A percentile compares a stretch with the other conserved stretches of the same genome.
phyloP scores from a whole-genome alignment of 2,888 invertebrate species.

The Cenopis cana region DNA sequence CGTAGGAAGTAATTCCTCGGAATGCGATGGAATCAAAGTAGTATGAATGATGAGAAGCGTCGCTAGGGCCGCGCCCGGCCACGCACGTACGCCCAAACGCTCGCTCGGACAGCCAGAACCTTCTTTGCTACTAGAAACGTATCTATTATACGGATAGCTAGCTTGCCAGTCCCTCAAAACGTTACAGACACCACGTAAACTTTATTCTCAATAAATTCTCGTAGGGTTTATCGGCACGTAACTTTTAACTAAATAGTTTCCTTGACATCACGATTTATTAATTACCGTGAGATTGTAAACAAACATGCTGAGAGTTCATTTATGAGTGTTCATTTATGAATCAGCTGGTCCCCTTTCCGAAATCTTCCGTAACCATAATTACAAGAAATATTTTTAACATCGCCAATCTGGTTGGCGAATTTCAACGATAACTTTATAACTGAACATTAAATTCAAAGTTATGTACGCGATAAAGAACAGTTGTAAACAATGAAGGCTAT shows the following conservation, averaged over 20 bases:
- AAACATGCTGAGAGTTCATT: constrained; percentile 36
- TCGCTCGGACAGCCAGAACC: constrained; percentile 59
- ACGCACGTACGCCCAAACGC: constrained; percentile 68
- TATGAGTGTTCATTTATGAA: too few species aligned
- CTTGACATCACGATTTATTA: constrained; percentile 16
- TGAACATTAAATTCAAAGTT: constrained; percentile 54
- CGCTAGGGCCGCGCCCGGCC: constrained; percentile 55
- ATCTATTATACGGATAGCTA: constrained; percentile 50
- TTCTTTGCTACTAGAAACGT: constrained; percentile 64
- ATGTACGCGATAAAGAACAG: constrained; percentile 71
- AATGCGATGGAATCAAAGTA: constrained; percentile 65
- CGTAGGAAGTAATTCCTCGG: constrained; percentile 64
- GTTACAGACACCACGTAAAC: constrained; percentile 6
- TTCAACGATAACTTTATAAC: constrained; percentile 76
- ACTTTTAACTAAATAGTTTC: constrained; percentile 16
- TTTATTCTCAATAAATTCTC: constrained; percentile 1
- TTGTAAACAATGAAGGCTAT: constrained; percentile 74
- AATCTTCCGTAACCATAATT: constrained; percentile 9
- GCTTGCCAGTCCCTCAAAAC: constrained; percentile 10
- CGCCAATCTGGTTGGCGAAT: constrained; percentile 51
- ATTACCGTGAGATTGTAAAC: constrained; percentile 40
- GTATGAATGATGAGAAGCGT: constrained; percentile 69
- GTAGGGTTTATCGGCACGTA: constrained; percentile 9
- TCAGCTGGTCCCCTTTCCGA: too few species aligned
- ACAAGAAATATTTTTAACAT: constrained; percentile 18